Base-by-base conservation (phyloP, 2,888 invertebrate species). In the Ormia ochracea region DNA sequence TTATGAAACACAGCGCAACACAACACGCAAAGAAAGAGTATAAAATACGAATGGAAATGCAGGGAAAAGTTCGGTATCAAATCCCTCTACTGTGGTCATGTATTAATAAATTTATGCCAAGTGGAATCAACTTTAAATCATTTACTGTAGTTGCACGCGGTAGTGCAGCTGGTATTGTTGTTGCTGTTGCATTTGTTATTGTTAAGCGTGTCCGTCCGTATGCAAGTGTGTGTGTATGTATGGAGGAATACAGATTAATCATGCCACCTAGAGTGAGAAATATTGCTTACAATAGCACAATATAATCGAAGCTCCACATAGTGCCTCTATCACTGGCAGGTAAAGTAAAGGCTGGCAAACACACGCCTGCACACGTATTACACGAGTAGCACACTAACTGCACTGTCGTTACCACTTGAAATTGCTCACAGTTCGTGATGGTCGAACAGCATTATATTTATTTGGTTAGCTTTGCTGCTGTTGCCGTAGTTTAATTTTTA, bases 221-320 rank as follows among this genome's bases (percentile, higher is more conserved):
- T n/a, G n/a, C n/a, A n/a, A n/a, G n/a, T n/a, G n/a, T n/a, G n/a
- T n/a, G 17, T 17, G n/a, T 36, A 52, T 52, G 50, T 43, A 56
- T 56, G 56, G 75, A 56, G n/a, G 63, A 63, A 63, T 70, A 58
- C 81, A 75, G 80, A 82, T 82, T 82, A 82, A 83, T 82, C 81
- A 76, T 79, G 82, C 81, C 83, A 83, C 83, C 82, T 81, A 82
- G 78, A 78, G 83, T 82, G 82, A 82, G 82, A 83, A 82, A 82
- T 83, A 83, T 82, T 78, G 81, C 82, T 66, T 73, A 77, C 82
- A 70, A 80, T 61, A 52, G 65, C 69, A 76, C 59, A 76, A 69
- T 69, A 48, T 70, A 70, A 63, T 77, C 56, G 63, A 70, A 63
- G 69, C 69, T 45, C 26, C 23, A 52, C 50, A 28, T n/a, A 19